A percentile compares a stretch with the other conserved stretches of the same genome.
phyloP scores from a whole-genome alignment of 1,140 invertebrate species.

The Acyrthosiphon pisum region DNA sequence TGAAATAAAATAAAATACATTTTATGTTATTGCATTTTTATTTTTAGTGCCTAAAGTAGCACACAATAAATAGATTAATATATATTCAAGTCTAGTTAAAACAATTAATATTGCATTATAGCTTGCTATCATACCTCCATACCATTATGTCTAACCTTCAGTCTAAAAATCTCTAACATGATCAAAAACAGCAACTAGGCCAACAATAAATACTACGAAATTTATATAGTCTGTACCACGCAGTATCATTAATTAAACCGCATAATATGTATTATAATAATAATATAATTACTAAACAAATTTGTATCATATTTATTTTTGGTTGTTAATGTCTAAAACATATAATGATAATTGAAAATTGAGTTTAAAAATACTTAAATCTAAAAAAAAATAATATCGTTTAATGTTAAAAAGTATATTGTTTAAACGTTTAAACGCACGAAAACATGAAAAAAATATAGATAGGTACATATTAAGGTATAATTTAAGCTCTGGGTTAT shows the following conservation, averaged over 20 bases:
- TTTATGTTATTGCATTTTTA: too few relatives aligned
- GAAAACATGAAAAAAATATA: background rate
- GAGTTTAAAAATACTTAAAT: background rate
- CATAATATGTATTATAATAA: background rate
- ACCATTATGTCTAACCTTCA: too few relatives aligned
- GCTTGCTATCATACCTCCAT: background rate
- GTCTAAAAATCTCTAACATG: background rate
- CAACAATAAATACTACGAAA: too few relatives aligned
- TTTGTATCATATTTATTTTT: too few relatives aligned
- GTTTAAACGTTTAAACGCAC: background rate
- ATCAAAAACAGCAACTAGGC: too few relatives aligned
- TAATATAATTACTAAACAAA: too few relatives aligned
- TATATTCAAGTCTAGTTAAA: background rate
- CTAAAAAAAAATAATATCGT: background rate
- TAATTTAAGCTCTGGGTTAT: background rate
- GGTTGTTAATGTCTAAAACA: too few relatives aligned
- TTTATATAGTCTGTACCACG: background rate
- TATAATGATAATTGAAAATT: background rate
- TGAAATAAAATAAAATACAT: too few relatives aligned
- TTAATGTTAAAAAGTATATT: background rate
- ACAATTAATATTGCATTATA: background rate
- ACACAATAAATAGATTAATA: background rate
- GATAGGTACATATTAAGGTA: too few relatives aligned
- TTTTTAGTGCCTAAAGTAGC: too few relatives aligned
- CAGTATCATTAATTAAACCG: background rate